Percentiles rank a stretch among this genome's conserved stretches.
Evolutionary conservation across 30 jellyfish, hydroid and myxozoan species (phyloP).

Genomic region (Aurelia coerulea): DNA sequence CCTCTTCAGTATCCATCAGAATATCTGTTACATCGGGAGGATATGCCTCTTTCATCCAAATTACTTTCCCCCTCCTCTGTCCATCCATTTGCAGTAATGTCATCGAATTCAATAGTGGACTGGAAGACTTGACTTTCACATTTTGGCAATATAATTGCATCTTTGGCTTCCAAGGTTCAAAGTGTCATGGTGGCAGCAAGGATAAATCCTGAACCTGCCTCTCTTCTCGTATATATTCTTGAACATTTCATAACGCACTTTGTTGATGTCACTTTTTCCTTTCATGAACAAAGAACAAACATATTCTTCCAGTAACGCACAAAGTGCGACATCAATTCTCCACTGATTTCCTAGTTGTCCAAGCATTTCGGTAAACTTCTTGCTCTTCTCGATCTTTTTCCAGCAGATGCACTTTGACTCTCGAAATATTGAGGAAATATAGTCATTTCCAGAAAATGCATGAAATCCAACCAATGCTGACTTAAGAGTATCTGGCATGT

Average conservation of each 20-base stretch:
- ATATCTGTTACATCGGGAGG: conserved; percentile 35
- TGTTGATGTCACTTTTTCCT: background rate
- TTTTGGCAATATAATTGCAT: conserved; percentile 4
- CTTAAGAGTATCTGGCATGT: conserved; percentile 19
- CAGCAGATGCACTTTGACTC: conserved; percentile 38
- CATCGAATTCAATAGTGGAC: conserved; percentile 12
- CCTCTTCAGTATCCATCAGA: conserved; percentile 20
- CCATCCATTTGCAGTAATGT: conserved; percentile 33
- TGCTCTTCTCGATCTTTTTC: conserved; percentile 12
- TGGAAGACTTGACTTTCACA: conserved; percentile 43
- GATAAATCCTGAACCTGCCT: conserved; percentile 1
- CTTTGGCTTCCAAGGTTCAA: conserved; percentile 33
- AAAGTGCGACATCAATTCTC: too few relatives aligned
- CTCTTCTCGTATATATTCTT: background rate
- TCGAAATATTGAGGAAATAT: conserved; percentile 24
- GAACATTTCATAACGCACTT: conserved; percentile 27
- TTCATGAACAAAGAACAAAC: too few relatives aligned
- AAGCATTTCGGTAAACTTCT: too few relatives aligned
- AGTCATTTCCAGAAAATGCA: conserved; percentile 26
- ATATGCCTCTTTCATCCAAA: conserved; percentile 23
- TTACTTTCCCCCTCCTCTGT: conserved; percentile 1
- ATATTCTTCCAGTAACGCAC: too few relatives aligned
- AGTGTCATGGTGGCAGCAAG: conserved; percentile 20
- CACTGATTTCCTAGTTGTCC: too few relatives aligned
- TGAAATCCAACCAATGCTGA: conserved; percentile 25